Evolutionary conservation across 2,888 invertebrate species (phyloP).

Genomic region (Caenorhabditis doughertyi): DNA sequence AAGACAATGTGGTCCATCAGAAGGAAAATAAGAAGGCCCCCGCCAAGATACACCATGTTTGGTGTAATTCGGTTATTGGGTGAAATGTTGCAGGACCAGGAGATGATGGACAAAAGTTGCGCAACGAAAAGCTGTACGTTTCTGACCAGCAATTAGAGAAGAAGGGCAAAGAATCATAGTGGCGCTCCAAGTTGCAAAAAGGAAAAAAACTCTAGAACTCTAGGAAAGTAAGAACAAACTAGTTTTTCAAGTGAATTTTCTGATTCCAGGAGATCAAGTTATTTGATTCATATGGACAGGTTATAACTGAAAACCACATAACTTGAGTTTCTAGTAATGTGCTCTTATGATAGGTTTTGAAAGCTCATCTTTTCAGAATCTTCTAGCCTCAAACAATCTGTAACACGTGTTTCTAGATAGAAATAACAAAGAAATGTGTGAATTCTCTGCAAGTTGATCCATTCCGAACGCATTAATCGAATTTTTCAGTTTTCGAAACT

Average conservation of each 20-base stretch:
- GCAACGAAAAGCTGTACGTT: conserved; percentile 47
- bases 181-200: background rate
- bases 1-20: conserved; percentile 52
- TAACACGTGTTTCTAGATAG: no score
- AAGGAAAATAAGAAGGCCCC: conserved; percentile 13
- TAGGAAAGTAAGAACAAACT: no score
- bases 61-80: conserved; percentile 63
- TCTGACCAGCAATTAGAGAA: conserved; percentile 25
- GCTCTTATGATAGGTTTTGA: no score
- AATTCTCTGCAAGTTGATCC: background rate
- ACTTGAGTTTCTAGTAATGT: no score
- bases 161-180: background rate
- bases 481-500: conserved; percentile 23
- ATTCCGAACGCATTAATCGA: conserved; percentile 26
- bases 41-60: conserved; percentile 54
- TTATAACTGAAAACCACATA: no score
- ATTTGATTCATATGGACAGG: no score
- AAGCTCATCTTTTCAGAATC: no score
- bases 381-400: no score
- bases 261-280: no score
- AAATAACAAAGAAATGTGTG: background rate
- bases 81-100: conserved; percentile 43
- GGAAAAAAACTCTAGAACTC: no score
- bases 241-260: no score
- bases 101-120: conserved; percentile 3